phyloP scores from a whole-genome alignment of 35 echinoderm and acorn worm species.

The Stichopus chloronotus region DNA sequence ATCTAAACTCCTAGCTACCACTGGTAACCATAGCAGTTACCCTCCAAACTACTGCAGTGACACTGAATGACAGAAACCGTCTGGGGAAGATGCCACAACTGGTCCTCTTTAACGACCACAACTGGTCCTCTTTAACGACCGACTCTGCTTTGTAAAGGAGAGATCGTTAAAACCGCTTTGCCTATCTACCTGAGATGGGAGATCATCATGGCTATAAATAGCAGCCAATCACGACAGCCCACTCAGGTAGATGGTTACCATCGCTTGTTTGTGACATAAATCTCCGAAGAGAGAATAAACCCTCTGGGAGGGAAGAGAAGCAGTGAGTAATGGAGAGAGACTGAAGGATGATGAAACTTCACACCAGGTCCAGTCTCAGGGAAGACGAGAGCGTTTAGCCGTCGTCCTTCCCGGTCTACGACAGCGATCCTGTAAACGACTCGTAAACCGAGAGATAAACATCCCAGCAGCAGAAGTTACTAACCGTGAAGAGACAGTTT shows the following conservation, averaged over 20 bases:
- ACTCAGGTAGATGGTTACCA: neutral
- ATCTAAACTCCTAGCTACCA: too few relatives aligned
- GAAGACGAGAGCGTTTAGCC: neutral
- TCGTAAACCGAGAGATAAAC: neutral
- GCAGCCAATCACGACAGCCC: neutral
- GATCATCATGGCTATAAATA: slow-evolving; percentile 19
- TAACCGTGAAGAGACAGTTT: too few relatives aligned
- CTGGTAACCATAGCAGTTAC: too few relatives aligned
- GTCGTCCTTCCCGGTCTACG: neutral
- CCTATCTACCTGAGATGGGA: neutral
- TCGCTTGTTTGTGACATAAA: slow-evolving; percentile 32
- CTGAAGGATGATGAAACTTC: neutral
- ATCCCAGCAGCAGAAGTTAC: neutral
- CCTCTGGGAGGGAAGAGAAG: neutral
- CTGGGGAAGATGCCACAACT: too few relatives aligned
- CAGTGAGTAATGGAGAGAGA: neutral
- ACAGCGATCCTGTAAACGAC: neutral
- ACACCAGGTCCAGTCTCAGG: neutral
- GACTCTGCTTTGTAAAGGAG: neutral
- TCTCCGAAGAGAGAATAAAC: neutral
- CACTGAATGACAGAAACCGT: too few relatives aligned
- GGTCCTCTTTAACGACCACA: neutral
- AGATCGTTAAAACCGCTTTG: neutral
- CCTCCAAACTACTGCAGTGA: too few relatives aligned
- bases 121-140: neutral